Evolutionary conservation across 2,888 invertebrate species (phyloP).

Genomic region (Andrena bicolor): DNA sequence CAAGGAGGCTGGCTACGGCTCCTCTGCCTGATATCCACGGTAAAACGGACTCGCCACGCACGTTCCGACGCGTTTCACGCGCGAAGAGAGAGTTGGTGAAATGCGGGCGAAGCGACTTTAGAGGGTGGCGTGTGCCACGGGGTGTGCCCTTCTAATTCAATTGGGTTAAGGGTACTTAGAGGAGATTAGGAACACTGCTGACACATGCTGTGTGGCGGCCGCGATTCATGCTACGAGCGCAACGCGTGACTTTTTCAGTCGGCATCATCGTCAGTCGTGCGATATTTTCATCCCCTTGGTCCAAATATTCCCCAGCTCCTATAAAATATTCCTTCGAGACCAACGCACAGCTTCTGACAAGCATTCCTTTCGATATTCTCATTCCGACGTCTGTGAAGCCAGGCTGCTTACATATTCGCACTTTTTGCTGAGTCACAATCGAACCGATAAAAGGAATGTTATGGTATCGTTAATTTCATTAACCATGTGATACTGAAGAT

Average conservation of each 20-base stretch:
- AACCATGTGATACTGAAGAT: conserved; percentile 25
- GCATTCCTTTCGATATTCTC: background rate
- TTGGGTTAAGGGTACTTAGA: conserved; percentile 83
- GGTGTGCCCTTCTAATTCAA: conserved; percentile 79
- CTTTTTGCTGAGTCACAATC: background rate
- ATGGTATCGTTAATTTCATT: background rate
- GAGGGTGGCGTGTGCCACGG: conserved; percentile 59
- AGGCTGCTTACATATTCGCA: background rate
- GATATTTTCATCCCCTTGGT: background rate
- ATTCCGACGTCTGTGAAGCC: background rate
- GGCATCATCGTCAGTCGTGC: background rate
- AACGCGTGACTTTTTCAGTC: conserved; percentile 9
- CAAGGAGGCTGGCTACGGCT: background rate
- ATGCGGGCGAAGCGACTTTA: conserved; percentile 51
- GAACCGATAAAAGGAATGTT: background rate
- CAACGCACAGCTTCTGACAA: background rate
- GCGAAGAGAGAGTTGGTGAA: conserved; percentile 53
- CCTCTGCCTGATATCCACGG: background rate
- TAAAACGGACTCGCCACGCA: conserved; percentile 22
- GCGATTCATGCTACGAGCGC: conserved; percentile 45
- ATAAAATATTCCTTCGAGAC: background rate
- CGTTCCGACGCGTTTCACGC: conserved; percentile 42
- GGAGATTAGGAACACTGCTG: conserved; percentile 83
- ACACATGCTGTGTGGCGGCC: conserved; percentile 75
- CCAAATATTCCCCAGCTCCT: background rate